A percentile compares a stretch with the other conserved stretches of the same genome.
These are phyloP conservation scores for Galago senegalensis DNA, from an alignment of 2,797 vertebrate genomes.

Conservation along the genomic window DNA sequence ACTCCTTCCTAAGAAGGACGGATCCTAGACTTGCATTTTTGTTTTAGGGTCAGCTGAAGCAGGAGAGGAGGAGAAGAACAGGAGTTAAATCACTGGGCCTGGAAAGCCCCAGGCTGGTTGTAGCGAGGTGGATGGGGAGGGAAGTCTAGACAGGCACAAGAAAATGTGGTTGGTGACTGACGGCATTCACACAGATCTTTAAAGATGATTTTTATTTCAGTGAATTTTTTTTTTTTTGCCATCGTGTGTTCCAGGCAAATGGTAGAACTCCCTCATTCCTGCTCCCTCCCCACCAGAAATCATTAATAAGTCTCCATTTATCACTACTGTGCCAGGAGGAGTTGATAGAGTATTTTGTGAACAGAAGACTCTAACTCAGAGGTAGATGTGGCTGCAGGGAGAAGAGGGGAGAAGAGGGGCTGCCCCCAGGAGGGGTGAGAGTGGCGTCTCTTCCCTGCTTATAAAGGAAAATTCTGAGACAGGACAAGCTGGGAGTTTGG, in stretches of 20 bases:
- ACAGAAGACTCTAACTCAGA: not conserved
- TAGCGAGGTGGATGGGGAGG: not conserved
- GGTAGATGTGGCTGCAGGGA: not conserved
- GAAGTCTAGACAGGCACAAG: not conserved
- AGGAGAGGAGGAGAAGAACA: not conserved
- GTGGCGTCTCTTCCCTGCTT: not conserved
- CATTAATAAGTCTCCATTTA: not conserved
- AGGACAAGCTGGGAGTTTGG: not conserved
- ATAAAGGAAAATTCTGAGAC: not conserved
- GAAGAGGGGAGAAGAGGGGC: not conserved
- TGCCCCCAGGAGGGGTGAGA: not conserved
- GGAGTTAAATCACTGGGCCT: not conserved
- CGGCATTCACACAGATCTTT: not conserved
- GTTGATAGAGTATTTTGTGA: not conserved
- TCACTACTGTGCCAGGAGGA: not conserved
- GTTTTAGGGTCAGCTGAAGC: not conserved
- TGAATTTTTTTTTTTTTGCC: not conserved
- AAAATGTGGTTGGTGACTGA: not conserved
- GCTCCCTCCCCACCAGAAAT: not conserved
- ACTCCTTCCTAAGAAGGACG: not conserved
- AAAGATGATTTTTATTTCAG: slow-evolving; percentile 33
- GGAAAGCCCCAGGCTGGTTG: not conserved
- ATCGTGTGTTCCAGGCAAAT: not conserved
- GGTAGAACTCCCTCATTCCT: not conserved
- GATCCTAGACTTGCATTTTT: not conserved